phyloP scores from a whole-genome alignment of 1,140 invertebrate genomes.

The Brachionus manjavacas region DNA sequence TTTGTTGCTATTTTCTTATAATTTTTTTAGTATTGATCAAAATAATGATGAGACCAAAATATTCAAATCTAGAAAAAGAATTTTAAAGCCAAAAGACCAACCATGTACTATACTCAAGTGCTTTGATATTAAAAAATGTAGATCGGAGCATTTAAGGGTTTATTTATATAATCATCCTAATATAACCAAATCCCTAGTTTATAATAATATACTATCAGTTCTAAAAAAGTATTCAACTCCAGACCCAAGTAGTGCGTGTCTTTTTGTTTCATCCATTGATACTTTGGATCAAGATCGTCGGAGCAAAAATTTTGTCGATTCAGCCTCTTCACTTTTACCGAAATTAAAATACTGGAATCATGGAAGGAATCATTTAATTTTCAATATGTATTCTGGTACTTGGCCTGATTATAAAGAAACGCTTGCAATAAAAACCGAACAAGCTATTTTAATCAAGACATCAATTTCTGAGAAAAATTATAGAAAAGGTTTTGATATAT shows the following conservation, averaged over 20 bases:
- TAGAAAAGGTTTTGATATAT: slow-evolving; percentile 86
- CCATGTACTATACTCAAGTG: neutral
- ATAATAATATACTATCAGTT: slow-evolving; percentile 83
- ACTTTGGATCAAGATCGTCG: slow-evolving; percentile 75
- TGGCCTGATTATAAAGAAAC: slow-evolving; percentile 96
- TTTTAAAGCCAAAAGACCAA: neutral
- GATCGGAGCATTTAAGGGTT: neutral
- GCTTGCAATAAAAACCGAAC: slow-evolving; percentile 83
- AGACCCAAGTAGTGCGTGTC: slow-evolving; percentile 81
- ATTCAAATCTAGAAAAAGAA: neutral
- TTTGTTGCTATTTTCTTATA: neutral
- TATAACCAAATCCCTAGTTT: slow-evolving; percentile 52
- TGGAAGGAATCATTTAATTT: slow-evolving; percentile 91
- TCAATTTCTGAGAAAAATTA: slow-evolving; percentile 80
- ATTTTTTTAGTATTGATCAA: neutral
- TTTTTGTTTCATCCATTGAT: slow-evolving; percentile 89
- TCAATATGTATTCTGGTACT: slow-evolving; percentile 96
- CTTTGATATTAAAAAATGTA: slow-evolving; percentile 13
- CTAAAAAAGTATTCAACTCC: slow-evolving; percentile 80
- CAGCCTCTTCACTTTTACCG: slow-evolving; percentile 73
- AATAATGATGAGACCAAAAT: neutral
- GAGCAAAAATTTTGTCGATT: slow-evolving; percentile 72
- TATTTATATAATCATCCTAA: neutral
- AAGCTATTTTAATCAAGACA: slow-evolving; percentile 92
- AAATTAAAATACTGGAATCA: slow-evolving; percentile 82